Base-by-base conservation (phyloP, 2,113 vertebrate genomes). In the Gobiocypris rarus region DNA sequence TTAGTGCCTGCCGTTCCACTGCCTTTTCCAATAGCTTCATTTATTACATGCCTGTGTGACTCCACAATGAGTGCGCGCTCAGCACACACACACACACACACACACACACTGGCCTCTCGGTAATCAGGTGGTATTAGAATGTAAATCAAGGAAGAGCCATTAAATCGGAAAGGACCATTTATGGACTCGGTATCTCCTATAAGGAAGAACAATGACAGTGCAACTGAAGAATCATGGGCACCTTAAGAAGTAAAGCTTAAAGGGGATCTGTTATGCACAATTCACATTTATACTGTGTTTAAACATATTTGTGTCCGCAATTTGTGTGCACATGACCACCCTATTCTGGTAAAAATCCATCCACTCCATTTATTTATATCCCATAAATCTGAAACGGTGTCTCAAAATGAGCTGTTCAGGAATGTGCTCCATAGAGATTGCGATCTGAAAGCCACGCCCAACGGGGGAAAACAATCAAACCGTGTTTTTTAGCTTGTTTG, bases 1-100 rank as follows among this genome's bases (percentile, higher is more conserved):
- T 87, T 87, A 89, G 81, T 81, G 83, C 84, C 83, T 78, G 82
- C 83, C 41, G 38, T 86, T 84, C 74, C 61, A 48, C 86, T 28
- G 74, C 41, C 61, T 65, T 75, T 85, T 70, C 74, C 82, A 48
- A 84, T 84, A 82, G 77, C 59, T 80, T 67, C 83, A 86, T 89
- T 86, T 78, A 86, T 88, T 87, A 85, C 84, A 58, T n/a, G 80
- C 43, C 52, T 76, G 84, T 63, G 67, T 52, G 65, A 52, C 73
- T 38, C 70, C 28, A 83, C 85, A 34, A 67, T 61, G 84, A 86
- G 67, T 52, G 74, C 74, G 67, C 2, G 65, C 58, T 81, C 38
- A 67, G 8, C 15, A 67, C 78, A 75, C 67, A 34, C 67, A 82
- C 74, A 52, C 50, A 52, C 8, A 43, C 50, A 15, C 38, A 41